Conservation (phyloP, 2,888 invertebrate genomes). For the Clunio marinus region DNA sequence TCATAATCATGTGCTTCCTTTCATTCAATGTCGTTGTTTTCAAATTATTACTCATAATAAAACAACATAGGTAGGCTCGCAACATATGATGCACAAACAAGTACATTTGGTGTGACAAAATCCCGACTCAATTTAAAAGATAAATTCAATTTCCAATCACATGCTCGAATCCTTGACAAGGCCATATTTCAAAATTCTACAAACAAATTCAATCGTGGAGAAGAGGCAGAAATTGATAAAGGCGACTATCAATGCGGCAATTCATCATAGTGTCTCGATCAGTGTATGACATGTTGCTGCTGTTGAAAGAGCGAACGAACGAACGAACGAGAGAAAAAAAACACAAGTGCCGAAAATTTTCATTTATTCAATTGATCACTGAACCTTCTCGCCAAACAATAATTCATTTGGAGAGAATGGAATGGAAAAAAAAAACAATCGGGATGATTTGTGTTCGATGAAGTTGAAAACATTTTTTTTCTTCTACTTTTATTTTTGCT, state of each 20-base stretch:
- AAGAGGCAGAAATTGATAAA: not conserved
- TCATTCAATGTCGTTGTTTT: too few relatives aligned
- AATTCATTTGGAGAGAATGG: not conserved
- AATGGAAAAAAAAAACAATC: too few relatives aligned
- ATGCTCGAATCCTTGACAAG: not conserved
- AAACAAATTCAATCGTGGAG: not conserved
- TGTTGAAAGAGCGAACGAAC: not conserved
- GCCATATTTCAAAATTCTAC: not conserved
- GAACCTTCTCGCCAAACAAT: not conserved
- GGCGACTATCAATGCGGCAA: not conserved
- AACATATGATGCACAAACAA: too few relatives aligned
- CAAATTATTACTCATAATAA: too few relatives aligned
- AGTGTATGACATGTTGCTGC: not conserved
- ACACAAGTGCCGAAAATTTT: not conserved
- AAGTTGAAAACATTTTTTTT: too few relatives aligned
- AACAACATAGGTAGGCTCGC: too few relatives aligned
- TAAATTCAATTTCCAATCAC: not conserved
- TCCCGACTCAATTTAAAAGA: not conserved
- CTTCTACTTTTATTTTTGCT: too few relatives aligned
- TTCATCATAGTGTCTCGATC: not conserved
- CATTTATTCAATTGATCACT: conserved; percentile 1
- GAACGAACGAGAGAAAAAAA: not conserved
- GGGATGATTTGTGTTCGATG: too few relatives aligned
- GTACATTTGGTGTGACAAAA: too few relatives aligned
- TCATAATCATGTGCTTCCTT: too few relatives aligned